A percentile compares a stretch with the other conserved stretches of the same genome.
Evolutionary conservation across 2,113 vertebrate genomes (phyloP).

Genomic region (Sialia sialis): DNA sequence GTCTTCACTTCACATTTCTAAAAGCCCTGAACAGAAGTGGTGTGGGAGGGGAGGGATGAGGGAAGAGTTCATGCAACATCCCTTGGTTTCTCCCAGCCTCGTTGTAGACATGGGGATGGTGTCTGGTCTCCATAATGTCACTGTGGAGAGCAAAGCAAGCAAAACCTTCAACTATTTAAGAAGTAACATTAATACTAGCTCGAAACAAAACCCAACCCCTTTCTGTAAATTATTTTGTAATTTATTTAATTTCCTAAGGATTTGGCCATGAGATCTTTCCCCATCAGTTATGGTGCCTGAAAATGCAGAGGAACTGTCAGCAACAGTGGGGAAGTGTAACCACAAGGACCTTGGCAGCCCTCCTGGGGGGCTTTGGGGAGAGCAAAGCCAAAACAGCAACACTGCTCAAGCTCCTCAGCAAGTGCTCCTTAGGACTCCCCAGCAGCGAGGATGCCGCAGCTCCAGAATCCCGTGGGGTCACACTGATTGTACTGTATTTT

Average conservation of each 20-base stretch:
- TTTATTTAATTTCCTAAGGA: constrained; percentile 76
- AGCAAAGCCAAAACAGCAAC: not conserved
- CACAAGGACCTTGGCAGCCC: not conserved
- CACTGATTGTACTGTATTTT: not conserved
- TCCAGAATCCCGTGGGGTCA: not conserved
- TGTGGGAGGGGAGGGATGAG: not conserved
- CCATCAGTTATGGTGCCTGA: constrained; percentile 73
- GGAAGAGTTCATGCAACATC: not conserved
- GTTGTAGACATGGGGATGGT: not conserved
- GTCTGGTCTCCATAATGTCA: not conserved
- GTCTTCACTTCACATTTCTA: not conserved
- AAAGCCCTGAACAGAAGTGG: not conserved
- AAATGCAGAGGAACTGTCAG: constrained; percentile 67
- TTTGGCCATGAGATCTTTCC: constrained; percentile 70
- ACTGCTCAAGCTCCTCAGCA: not conserved
- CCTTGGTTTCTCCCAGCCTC: not conserved
- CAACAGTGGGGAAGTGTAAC: not conserved
- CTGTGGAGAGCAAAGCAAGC: not conserved
- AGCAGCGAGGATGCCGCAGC: not conserved
- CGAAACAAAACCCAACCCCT: not conserved
- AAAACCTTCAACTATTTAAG: not conserved
- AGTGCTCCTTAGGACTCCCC: not conserved
- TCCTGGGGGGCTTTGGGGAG: not conserved
- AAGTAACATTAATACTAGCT: not conserved
- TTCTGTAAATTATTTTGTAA: constrained; percentile 71